phyloP scores from a whole-genome alignment of 1,140 invertebrate species.

The Colletes latitarsis region DNA sequence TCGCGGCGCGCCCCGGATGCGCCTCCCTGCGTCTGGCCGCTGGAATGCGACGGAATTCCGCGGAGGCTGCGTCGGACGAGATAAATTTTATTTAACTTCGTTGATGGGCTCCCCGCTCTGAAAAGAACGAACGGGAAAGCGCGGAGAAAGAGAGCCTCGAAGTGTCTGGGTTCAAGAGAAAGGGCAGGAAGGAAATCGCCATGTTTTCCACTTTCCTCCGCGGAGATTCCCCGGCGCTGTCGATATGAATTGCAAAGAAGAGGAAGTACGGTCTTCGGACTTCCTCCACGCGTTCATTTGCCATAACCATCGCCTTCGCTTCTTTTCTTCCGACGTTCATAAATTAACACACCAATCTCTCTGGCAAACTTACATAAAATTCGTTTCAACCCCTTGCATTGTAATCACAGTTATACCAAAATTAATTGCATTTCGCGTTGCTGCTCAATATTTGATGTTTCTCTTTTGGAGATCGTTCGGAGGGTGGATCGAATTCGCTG shows the following conservation, averaged over 20 bases:
- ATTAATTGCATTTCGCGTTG: no score
- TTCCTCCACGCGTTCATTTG: neutral
- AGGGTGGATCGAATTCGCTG: neutral
- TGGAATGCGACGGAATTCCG: slow-evolving; percentile 68
- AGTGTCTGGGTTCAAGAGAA: neutral
- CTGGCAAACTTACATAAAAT: no score
- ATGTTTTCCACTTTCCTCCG: slow-evolving; percentile 38
- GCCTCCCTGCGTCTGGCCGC: slow-evolving; percentile 49
- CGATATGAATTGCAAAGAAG: slow-evolving; percentile 48
- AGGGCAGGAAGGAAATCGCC: slow-evolving; percentile 23
- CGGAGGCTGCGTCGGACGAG: slow-evolving; percentile 64
- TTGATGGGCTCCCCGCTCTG: slow-evolving; percentile 35
- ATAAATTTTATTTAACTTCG: slow-evolving; percentile 71
- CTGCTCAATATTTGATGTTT: no score
- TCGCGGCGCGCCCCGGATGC: slow-evolving; percentile 54
- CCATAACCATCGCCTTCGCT: no score
- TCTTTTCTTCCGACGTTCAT: neutral
- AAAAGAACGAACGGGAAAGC: slow-evolving; percentile 10
- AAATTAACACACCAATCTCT: no score
- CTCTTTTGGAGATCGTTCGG: no score
- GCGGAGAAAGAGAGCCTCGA: neutral
- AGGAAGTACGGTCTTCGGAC: slow-evolving; percentile 39
- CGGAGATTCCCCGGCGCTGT: slow-evolving; percentile 38
- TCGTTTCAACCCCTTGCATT: no score
- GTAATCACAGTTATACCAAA: no score